Conservation (phyloP, 37 sponge, comb jelly and placozoan species). For the Spongia lamella region DNA sequence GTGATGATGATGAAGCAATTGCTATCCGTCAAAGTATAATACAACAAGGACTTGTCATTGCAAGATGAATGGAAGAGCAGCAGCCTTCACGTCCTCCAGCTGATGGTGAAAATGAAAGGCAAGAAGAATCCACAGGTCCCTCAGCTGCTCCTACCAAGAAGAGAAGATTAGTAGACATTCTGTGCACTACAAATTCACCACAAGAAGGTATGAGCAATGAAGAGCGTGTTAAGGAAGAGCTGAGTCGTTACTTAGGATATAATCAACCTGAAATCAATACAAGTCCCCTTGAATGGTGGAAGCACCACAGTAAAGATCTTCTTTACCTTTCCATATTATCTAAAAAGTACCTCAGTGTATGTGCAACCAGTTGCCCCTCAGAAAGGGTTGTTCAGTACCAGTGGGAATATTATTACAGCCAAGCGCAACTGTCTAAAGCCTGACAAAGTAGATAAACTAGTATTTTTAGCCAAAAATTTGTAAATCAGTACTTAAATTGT, state of each 20-base stretch:
- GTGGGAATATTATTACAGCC: constrained; percentile 29
- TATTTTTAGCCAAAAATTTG: constrained; percentile 43
- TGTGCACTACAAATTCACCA: too few relatives aligned
- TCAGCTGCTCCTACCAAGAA: too few relatives aligned
- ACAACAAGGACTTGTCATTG: too few relatives aligned
- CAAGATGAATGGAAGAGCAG: too few relatives aligned
- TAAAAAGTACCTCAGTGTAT: constrained; percentile 25
- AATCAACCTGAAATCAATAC: constrained; percentile 2
- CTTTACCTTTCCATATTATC: constrained; percentile 16
- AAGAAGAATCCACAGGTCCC: too few relatives aligned
- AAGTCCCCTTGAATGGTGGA: constrained; percentile 43
- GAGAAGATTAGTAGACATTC: too few relatives aligned
- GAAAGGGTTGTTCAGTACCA: constrained; percentile 37
- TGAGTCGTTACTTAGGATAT: background rate
- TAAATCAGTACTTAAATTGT: too few relatives aligned
- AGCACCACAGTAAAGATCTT: constrained; percentile 12
- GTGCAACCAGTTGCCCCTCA: constrained; percentile 49
- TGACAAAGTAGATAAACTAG: constrained; percentile 26
- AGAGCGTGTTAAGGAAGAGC: constrained; percentile 4
- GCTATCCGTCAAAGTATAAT: too few relatives aligned
- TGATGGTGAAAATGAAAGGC: too few relatives aligned
- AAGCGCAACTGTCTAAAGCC: constrained; percentile 22
- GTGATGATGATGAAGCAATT: too few relatives aligned
- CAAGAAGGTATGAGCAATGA: too few relatives aligned
- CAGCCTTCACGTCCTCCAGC: too few relatives aligned